phyloP scores from a whole-genome alignment of 2,113 vertebrate genomes.

The Aspidoscelis tigris region DNA sequence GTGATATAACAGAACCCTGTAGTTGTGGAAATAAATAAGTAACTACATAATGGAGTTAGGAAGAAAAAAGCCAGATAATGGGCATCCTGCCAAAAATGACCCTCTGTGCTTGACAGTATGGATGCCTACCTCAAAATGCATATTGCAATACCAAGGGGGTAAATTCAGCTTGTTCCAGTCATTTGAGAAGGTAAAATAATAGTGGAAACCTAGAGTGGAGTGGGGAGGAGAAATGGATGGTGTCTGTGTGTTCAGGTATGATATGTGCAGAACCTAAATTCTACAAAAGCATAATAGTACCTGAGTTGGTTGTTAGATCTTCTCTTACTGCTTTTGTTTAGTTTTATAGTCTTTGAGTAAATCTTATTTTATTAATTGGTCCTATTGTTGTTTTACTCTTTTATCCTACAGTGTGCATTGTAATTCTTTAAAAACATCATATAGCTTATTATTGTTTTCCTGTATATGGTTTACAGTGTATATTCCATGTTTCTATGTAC shows the following conservation, averaged over 20 bases:
- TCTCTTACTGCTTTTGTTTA: too few relatives aligned
- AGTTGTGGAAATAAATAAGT: neutral
- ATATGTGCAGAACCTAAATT: neutral
- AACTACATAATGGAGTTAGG: neutral
- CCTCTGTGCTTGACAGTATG: slow-evolving; percentile 23
- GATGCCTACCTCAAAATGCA: slow-evolving; percentile 45
- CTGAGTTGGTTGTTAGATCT: neutral
- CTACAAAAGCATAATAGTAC: neutral
- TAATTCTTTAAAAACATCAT: too few relatives aligned
- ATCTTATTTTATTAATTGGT: too few relatives aligned
- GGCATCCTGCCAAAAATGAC: neutral
- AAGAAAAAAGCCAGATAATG: neutral
- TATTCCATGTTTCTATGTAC: too few relatives aligned
- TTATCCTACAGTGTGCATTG: too few relatives aligned
- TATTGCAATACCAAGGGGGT: slow-evolving; percentile 42
- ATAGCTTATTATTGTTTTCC: too few relatives aligned
- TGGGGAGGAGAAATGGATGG: neutral
- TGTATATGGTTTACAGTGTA: too few relatives aligned
- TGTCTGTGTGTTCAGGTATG: too few relatives aligned
- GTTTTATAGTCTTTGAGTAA: too few relatives aligned
- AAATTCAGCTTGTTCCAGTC: slow-evolving; percentile 3
- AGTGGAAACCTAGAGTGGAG: accelerated
- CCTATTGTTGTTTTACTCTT: too few relatives aligned
- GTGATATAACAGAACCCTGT: neutral
- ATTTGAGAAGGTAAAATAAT: slow-evolving; percentile 11